Conservation (phyloP, 2,888 invertebrate species). For the Agonopterix subpropinquella region DNA sequence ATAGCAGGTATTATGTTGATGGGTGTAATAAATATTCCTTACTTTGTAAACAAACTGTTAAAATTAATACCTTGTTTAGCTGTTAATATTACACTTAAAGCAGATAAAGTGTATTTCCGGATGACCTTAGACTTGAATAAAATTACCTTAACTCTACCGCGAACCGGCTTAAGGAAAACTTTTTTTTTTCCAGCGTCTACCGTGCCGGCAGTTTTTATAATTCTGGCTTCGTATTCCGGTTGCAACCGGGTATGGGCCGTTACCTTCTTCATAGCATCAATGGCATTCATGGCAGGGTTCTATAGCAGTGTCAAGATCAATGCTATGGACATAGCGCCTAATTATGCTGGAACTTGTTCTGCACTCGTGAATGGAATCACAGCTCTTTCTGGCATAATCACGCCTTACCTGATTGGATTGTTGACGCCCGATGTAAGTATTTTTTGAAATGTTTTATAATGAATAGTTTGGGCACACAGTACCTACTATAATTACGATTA, state of each 20-base stretch:
- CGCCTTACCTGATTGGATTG: constrained; percentile 76
- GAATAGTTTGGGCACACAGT: too few species aligned
- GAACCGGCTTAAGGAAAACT: constrained; percentile 10
- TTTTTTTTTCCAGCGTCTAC: constrained; percentile 71
- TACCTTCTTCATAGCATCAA: constrained; percentile 74
- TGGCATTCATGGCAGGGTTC: constrained; percentile 82
- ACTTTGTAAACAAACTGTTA: too few species aligned
- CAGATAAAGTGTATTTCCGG: too few species aligned
- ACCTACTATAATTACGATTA: too few species aligned
- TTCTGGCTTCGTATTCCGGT: constrained; percentile 78
- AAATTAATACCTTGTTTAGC: too few species aligned
- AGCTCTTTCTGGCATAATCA: constrained; percentile 76
- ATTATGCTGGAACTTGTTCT: constrained; percentile 79
- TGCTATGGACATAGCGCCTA: constrained; percentile 78
- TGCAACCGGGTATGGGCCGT: constrained; percentile 68
- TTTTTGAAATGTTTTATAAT: neutral
- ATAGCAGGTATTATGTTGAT: too few species aligned
- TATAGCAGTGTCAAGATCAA: constrained; percentile 82
- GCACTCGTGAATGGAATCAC: constrained; percentile 79
- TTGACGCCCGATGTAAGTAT: constrained; percentile 76
- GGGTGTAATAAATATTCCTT: too few species aligned
- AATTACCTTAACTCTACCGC: neutral
- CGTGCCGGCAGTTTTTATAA: constrained; percentile 77
- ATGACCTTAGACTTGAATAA: too few species aligned
- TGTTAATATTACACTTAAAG: too few species aligned